Percentiles rank a stretch among this genome's conserved stretches.
These are phyloP conservation scores for Sterna hirundo DNA, from an alignment of 2,113 vertebrate genomes.

Conservation along the genomic window DNA sequence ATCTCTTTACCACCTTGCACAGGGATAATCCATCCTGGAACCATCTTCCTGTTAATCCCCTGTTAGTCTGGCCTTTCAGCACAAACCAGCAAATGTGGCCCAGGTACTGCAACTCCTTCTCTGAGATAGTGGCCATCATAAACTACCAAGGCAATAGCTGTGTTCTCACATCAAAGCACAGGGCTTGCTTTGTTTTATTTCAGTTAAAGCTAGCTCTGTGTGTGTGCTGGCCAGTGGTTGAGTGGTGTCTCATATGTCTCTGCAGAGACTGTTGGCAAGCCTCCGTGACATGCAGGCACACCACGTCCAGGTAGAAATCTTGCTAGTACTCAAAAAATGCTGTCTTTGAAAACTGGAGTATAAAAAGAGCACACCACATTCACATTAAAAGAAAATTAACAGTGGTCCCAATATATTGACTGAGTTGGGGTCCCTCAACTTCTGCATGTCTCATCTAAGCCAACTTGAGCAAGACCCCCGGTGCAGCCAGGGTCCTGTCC, in stretches of 20 bases:
- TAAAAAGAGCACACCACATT: too few relatives aligned
- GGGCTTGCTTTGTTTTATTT: not conserved
- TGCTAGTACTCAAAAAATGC: not conserved
- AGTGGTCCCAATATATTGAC: not conserved
- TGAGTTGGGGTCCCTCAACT: not conserved
- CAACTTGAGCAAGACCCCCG: rapidly evolving
- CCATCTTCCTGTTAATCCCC: not conserved
- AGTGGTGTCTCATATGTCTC: not conserved
- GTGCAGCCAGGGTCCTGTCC: not conserved
- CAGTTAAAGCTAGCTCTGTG: not conserved
- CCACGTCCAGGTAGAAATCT: not conserved
- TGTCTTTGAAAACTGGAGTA: not conserved
- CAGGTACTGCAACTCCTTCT: not conserved
- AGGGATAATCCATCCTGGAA: not conserved
- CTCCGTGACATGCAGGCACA: not conserved
- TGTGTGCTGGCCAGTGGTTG: not conserved
- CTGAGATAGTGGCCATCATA: not conserved
- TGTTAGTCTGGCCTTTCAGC: slow-evolving; percentile 10
- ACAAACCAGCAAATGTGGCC: not conserved
- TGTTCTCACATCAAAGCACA: not conserved
- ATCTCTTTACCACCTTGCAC: not conserved
- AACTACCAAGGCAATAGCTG: not conserved
- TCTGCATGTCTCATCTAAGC: not conserved
- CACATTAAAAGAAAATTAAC: not conserved
- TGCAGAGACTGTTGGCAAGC: not conserved